These are phyloP conservation scores for Chaenodraco wilsoni DNA, from an alignment of 2,797 vertebrate species.

Conservation along the genomic window DNA sequence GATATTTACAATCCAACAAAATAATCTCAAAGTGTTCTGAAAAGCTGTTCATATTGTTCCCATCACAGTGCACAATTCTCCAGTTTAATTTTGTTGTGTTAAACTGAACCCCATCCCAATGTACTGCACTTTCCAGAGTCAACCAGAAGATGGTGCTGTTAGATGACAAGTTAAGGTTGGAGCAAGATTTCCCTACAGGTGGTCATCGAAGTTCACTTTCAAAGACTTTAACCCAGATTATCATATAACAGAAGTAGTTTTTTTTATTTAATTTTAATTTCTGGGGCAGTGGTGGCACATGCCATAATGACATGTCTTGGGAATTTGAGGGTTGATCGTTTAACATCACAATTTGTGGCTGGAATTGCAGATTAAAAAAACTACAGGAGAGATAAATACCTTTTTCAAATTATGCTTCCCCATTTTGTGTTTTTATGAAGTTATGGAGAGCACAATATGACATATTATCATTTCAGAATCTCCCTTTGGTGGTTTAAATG, in stretches of 20 bases:
- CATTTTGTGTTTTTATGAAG: too few species aligned
- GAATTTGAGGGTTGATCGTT: too few species aligned
- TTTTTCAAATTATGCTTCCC: too few species aligned
- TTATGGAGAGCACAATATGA: too few species aligned
- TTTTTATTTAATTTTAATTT: too few species aligned
- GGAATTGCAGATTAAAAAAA: too few species aligned
- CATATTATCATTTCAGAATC: too few species aligned
- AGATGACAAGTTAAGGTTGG: neutral
- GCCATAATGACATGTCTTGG: too few species aligned
- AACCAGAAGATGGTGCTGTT: slow-evolving; percentile 45
- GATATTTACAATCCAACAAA: neutral
- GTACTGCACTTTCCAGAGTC: slow-evolving; percentile 11
- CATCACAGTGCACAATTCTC: neutral
- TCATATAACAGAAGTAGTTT: neutral
- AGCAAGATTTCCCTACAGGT: neutral
- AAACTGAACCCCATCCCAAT: fast-evolving
- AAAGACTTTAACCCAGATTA: neutral
- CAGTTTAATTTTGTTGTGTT: neutral
- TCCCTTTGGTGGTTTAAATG: too few species aligned
- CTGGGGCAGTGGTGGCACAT: too few species aligned
- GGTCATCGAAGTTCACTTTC: neutral
- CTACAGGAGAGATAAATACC: too few species aligned
- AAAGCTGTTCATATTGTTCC: neutral
- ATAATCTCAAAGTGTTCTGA: neutral
- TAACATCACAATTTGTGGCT: too few species aligned